Conservation (phyloP, 2,797 vertebrate species). For the Spinibarbus caldwelli region DNA sequence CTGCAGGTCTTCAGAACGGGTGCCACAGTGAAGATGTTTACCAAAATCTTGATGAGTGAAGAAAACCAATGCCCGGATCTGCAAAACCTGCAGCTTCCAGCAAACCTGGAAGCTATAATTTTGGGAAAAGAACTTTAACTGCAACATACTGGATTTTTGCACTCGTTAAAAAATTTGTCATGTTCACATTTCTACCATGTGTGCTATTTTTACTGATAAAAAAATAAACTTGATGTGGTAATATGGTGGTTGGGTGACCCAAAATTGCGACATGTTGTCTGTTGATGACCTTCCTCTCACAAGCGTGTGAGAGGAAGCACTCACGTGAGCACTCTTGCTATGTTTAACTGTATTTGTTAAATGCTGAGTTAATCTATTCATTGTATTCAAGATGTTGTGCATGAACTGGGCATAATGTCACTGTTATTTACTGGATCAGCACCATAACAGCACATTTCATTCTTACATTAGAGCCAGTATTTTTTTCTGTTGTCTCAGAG, state of each 20-base stretch:
- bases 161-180: background rate
- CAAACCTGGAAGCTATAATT: background rate
- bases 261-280: background rate
- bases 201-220: background rate
- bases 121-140: background rate
- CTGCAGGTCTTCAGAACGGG: slow-evolving; percentile 15
- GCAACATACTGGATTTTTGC: background rate
- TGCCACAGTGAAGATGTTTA: slow-evolving; percentile 70
- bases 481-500: background rate
- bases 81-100: background rate
- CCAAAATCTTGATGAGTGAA: slow-evolving; percentile 69
- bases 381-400: background rate
- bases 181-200: background rate
- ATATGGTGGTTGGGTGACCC: background rate
- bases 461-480: background rate
- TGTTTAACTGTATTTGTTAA: background rate
- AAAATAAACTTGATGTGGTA: background rate
- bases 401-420: background rate
- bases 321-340: background rate
- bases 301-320: too few relatives aligned
- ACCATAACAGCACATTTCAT: background rate
- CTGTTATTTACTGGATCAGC: background rate
- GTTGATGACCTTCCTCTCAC: background rate
- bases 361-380: background rate
- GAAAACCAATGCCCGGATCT: background rate